Evolutionary conservation across 1,140 invertebrate species (phyloP), one percentile per base, ranked within the genome.

Genomic region (Eumaeus atala): DNA sequence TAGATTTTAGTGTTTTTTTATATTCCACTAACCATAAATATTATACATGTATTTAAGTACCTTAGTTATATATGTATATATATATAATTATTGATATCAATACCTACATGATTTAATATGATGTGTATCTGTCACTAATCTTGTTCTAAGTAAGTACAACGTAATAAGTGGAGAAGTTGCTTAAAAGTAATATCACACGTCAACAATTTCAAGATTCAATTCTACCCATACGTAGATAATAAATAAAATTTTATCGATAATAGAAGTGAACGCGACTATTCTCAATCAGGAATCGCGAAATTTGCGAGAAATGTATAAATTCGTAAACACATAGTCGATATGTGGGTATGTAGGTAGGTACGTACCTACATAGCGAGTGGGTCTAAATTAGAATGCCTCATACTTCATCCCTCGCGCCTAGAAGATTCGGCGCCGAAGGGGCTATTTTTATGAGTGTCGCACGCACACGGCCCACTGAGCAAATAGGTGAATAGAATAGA

Each of bases 391-490:
- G 77, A 77, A 72, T 75, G 72, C 69, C 51, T 42, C 51, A 40
- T 59, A 55, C 62, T 58, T 67, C 71, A 72, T 66, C 74, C 81
- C 59, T 61, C 54, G 51, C 58, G 54, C 74, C 70, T 70, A 74
- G 77, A 76, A 85, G 81, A 84, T 80, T 83, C 76, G 77, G 78
- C 74, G 74, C 75, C 77, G 72, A 81, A 84, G 83, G 79, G 83
- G 79, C 83, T 83, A 86, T 86, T 86, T 86, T 86, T 86, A 86
- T 82, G 79, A 83, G 71, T 80, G 76, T 79, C 78, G 70, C 74
- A 83, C 79, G 77, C 79, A 83, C 65, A 67, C 80, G 74, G 70
- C 75, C 80, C 74, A 79, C 70, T 79, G 80, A 72, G 75, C 77
- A 85, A 77, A 77, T 77, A 72, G 77, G 68, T 74, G 74, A 82